Evolutionary conservation across 1,140 invertebrate genomes (phyloP).

Genomic region (Ridgeia piscesae): DNA sequence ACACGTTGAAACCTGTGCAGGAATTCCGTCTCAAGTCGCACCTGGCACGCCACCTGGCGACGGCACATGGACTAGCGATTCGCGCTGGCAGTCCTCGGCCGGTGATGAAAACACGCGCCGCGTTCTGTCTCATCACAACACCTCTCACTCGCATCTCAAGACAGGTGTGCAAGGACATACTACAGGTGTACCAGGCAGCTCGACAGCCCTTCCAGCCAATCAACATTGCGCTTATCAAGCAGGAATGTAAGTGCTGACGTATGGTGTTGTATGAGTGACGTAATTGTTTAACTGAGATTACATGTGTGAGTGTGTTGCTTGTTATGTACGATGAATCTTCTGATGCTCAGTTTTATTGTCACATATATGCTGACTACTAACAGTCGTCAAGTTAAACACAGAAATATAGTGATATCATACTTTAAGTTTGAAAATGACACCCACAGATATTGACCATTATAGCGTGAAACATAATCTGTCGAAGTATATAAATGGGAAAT

Average conservation of each 20-base stretch:
- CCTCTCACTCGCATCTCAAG: constrained; percentile 84
- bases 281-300: not conserved
- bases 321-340: too few relatives aligned
- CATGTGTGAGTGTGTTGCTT: not conserved
- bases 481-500: too few relatives aligned
- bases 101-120: constrained; percentile 94
- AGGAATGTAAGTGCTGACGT: constrained; percentile 52
- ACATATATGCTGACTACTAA: too few relatives aligned
- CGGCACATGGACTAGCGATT: constrained; percentile 78
- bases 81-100: constrained; percentile 76
- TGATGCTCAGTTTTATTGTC: too few relatives aligned
- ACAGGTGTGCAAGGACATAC: constrained; percentile 73
- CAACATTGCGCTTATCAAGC: constrained; percentile 79
- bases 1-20: constrained; percentile 41
- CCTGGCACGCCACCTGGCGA: constrained; percentile 86
- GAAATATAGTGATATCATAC: too few relatives aligned
- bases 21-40: constrained; percentile 93
- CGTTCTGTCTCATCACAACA: constrained; percentile 88
- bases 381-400: too few relatives aligned
- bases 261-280: not conserved
- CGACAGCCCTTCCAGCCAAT: constrained; percentile 83
- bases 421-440: too few relatives aligned
- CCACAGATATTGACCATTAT: too few relatives aligned
- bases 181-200: constrained; percentile 81
- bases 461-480: too few relatives aligned